phyloP scores from a whole-genome alignment of 2,113 vertebrate genomes.

The Aythya baeri region DNA sequence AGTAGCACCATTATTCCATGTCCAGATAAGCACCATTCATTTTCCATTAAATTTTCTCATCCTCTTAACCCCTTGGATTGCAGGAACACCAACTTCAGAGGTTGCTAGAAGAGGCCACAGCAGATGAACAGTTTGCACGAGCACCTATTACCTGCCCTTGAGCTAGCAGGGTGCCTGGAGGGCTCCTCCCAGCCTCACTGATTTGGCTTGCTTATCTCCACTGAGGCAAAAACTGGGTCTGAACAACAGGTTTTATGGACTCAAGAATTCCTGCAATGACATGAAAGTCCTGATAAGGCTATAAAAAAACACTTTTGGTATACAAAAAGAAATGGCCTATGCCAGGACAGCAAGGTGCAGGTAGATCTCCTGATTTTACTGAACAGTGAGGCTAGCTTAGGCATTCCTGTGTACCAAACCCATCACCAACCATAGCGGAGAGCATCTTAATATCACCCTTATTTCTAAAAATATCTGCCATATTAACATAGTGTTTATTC shows the following conservation, averaged over 20 bases:
- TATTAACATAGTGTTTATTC: not conserved
- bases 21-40: conserved; percentile 5
- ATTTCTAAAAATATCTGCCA: not conserved
- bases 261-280: not conserved
- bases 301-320: not conserved
- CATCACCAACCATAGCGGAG: not conserved
- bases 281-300: not conserved
- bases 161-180: not conserved
- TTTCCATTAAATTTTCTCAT: conserved; percentile 24
- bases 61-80: not conserved
- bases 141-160: not conserved
- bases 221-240: not conserved
- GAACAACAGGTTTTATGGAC: not conserved
- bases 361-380: not conserved
- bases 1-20: not conserved
- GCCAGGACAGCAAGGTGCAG: not conserved
- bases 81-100: not conserved
- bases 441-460: not conserved
- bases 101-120: not conserved
- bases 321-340: not conserved
- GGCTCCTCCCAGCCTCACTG: not conserved
- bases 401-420: not conserved
- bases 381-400: not conserved
- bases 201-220: not conserved
- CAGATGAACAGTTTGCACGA: not conserved